A percentile compares a stretch with the other conserved stretches of the same genome.
These are phyloP conservation scores for Poeciliopsis occidentalis DNA, from an alignment of 2,113 vertebrate genomes.

Conservation along the genomic window DNA sequence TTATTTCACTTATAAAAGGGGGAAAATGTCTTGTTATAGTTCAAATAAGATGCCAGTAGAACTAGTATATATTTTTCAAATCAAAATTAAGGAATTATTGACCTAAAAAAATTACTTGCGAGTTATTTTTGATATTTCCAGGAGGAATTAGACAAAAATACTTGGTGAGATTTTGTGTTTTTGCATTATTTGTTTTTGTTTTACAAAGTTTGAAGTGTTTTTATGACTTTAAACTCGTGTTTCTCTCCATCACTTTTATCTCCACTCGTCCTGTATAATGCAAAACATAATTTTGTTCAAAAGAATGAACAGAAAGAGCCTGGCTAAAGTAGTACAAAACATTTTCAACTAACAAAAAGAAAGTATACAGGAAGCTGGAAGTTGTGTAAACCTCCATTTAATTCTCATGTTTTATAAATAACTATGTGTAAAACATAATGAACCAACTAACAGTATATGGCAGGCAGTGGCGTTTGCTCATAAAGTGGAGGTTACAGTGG, in stretches of 20 bases:
- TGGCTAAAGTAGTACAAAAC: not conserved
- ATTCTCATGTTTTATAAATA: not conserved
- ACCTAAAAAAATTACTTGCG: too few relatives aligned
- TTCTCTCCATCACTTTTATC: too few relatives aligned
- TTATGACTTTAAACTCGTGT: too few relatives aligned
- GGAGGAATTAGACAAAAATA: too few relatives aligned
- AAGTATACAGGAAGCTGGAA: not conserved
- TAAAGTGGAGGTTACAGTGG: not conserved
- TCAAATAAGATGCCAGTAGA: too few relatives aligned
- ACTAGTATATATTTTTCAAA: too few relatives aligned
- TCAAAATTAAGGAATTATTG: too few relatives aligned
- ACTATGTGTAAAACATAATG: not conserved
- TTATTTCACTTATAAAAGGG: too few relatives aligned
- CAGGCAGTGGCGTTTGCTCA: not conserved
- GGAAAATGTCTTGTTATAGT: too few relatives aligned
- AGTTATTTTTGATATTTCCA: too few relatives aligned
- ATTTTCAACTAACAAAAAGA: not conserved
- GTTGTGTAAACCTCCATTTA: not conserved
- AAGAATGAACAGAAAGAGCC: not conserved
- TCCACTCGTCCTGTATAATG: too few relatives aligned
- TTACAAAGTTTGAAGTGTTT: not conserved
- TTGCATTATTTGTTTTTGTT: not conserved
- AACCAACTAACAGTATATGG: not conserved
- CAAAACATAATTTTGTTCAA: not conserved
- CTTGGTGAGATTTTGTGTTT: too few relatives aligned